Evolutionary conservation across 2,888 invertebrate genomes (phyloP).

Genomic region (Oxycera nigricornis): DNA sequence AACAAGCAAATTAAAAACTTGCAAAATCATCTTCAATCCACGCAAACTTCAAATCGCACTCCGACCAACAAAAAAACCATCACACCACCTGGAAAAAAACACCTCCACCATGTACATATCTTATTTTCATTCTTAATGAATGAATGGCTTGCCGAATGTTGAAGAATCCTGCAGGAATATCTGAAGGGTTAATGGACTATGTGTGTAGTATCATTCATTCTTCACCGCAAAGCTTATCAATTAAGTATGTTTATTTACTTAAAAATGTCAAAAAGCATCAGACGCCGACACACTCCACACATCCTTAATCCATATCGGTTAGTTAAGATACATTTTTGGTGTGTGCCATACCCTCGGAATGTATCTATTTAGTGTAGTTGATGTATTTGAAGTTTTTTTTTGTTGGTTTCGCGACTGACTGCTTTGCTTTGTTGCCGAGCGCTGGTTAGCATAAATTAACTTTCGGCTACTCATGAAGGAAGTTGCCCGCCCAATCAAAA

Average conservation of each 20-base stretch:
- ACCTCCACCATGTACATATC: neutral
- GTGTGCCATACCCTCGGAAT: conserved; percentile 4
- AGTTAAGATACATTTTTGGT: neutral
- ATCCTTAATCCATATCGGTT: neutral
- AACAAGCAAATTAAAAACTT: neutral
- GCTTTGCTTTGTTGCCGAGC: neutral
- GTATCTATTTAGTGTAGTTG: neutral
- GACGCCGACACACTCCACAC: neutral
- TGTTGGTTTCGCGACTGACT: neutral
- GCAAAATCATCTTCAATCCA: neutral
- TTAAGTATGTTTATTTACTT: conserved; percentile 14
- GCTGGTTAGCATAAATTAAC: neutral
- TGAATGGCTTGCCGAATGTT: neutral
- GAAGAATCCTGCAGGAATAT: neutral
- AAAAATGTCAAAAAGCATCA: neutral
- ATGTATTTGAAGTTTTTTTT: too few species aligned
- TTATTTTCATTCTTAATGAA: conserved; percentile 36
- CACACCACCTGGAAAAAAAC: neutral
- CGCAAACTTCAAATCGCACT: neutral
- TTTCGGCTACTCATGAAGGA: conserved; percentile 23
- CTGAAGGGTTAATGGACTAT: neutral
- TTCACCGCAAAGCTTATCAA: neutral
- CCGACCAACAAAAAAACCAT: neutral
- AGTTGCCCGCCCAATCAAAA: conserved; percentile 39
- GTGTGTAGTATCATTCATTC: neutral